These are phyloP conservation scores for Paedocypris micromegethes DNA, from an alignment of 2,797 vertebrate genomes.

Conservation along the genomic window DNA sequence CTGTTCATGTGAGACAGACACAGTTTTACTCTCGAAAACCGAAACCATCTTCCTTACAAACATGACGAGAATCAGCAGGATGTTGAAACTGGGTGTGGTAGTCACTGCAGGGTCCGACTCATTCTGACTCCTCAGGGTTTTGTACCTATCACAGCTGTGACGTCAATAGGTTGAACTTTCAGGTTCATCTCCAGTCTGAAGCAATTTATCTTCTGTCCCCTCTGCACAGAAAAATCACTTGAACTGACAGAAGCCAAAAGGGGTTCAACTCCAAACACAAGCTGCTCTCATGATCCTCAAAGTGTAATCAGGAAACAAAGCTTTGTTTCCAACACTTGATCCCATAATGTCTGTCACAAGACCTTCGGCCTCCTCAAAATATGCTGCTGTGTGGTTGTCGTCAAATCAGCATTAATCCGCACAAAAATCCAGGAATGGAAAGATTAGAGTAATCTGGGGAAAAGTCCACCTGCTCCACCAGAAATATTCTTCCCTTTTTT, in stretches of 20 bases:
- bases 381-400: slow-evolving; percentile 18
- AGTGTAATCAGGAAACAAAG: neutral
- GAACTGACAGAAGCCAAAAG: no score
- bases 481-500: neutral
- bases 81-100: no score
- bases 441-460: slow-evolving; percentile 23
- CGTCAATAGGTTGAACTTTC: no score
- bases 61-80: slow-evolving; percentile 42
- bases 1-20: neutral
- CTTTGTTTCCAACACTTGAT: no score
- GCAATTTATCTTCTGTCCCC: no score
- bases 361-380: slow-evolving; percentile 3
- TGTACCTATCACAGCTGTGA: no score
- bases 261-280: no score
- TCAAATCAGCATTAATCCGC: neutral
- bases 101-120: slow-evolving; percentile 6
- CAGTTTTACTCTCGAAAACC: slow-evolving; percentile 44
- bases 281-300: neutral
- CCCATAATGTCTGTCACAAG: slow-evolving; percentile 19
- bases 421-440: neutral
- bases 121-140: neutral
- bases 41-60: slow-evolving; percentile 56
- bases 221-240: no score
- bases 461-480: neutral
- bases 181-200: no score